Percentiles rank a stretch among this genome's conserved stretches.
phyloP scores from a whole-genome alignment of 2,797 vertebrate species.

The Betta splendens region DNA sequence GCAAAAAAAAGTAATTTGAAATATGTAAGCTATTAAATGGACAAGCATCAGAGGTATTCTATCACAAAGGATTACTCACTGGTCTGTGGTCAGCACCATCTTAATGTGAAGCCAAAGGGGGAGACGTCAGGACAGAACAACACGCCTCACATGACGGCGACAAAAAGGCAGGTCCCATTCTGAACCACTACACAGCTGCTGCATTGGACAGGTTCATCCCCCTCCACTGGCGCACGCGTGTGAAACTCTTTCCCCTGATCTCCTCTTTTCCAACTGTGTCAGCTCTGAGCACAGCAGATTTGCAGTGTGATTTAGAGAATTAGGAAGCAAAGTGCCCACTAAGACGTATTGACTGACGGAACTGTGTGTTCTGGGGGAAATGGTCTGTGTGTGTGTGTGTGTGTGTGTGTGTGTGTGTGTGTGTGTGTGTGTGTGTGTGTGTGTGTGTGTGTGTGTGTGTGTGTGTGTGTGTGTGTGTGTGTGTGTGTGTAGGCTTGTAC shows the following conservation, averaged over 20 bases:
- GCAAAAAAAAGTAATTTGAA: too few relatives aligned
- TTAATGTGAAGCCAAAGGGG: neutral
- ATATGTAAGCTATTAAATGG: too few relatives aligned
- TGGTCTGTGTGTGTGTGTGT: constrained; percentile 9
- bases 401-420: neutral
- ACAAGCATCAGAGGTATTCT: neutral
- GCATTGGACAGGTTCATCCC: constrained; percentile 24
- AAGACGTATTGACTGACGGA: constrained; percentile 40
- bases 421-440: neutral
- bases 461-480: constrained; percentile 3
- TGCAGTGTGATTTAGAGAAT: constrained; percentile 55
- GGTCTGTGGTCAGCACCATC: too few relatives aligned
- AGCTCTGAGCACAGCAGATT: constrained; percentile 39
- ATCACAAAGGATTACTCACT: too few relatives aligned
- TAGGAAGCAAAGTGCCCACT: constrained; percentile 45
- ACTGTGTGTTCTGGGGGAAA: neutral
- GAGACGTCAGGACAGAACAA: constrained; percentile 3
- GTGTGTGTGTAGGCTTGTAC: too few relatives aligned
- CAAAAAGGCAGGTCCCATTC: constrained; percentile 21
- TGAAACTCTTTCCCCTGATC: constrained; percentile 10
- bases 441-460: neutral
- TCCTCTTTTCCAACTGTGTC: constrained; percentile 36
- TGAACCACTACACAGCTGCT: too few relatives aligned
- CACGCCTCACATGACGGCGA: constrained; percentile 25
- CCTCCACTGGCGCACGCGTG: neutral